Percentiles rank a stretch among this genome's conserved stretches.
phyloP scores from a whole-genome alignment of 2,888 invertebrate genomes.

The Philhelius pedissequus region DNA sequence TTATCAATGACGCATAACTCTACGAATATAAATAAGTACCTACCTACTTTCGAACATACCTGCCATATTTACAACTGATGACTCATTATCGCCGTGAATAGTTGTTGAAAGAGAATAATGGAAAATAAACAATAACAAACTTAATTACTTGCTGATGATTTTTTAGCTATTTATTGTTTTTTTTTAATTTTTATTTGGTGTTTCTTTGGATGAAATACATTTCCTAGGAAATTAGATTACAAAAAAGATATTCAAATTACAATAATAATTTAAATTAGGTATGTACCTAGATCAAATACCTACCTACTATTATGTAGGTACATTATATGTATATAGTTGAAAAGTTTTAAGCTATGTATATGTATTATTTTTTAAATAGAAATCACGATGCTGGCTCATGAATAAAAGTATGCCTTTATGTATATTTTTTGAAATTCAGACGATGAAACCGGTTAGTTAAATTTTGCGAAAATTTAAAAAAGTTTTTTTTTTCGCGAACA shows the following conservation, averaged over 20 bases:
- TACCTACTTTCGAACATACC: not conserved
- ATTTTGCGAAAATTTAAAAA: not conserved
- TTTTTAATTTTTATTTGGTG: too few relatives aligned
- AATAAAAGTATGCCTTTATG: not conserved
- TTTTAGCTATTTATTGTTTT: not conserved
- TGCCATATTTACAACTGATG: not conserved
- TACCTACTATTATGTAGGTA: too few relatives aligned
- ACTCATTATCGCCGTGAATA: not conserved
- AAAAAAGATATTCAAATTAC: not conserved
- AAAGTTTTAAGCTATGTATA: not conserved
- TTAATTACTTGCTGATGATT: not conserved
- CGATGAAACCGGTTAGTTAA: not conserved
- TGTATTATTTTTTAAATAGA: not conserved
- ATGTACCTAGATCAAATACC: too few relatives aligned
- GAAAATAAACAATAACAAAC: not conserved
- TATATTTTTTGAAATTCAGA: not conserved
- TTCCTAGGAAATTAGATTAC: not conserved
- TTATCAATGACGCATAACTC: conserved; percentile 48
- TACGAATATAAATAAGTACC: not conserved
- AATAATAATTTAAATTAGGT: too few relatives aligned
- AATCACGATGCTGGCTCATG: not conserved
- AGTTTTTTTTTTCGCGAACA: not conserved
- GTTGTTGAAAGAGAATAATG: not conserved
- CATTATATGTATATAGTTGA: too few relatives aligned
- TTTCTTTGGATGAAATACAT: not conserved